Evolutionary conservation across 1,140 invertebrate species (phyloP).

Genomic region (Drosophila serrata): DNA sequence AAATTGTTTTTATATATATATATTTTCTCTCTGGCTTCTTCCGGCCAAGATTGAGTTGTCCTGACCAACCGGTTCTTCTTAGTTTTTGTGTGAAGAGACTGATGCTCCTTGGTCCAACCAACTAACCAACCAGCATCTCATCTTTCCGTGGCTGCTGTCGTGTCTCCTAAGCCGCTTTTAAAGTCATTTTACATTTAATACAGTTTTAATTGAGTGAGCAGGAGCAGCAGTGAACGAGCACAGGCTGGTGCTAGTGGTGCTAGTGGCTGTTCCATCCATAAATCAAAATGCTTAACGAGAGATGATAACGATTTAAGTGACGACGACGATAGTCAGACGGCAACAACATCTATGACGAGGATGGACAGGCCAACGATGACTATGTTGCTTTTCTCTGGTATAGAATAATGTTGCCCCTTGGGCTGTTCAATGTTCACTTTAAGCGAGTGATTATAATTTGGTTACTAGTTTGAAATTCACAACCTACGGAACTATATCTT

Average conservation of each 20-base stretch:
- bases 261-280: slow-evolving; percentile 46
- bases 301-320: slow-evolving; percentile 65
- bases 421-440: slow-evolving; percentile 31
- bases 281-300: slow-evolving; percentile 76
- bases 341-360: not conserved
- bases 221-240: slow-evolving; percentile 16
- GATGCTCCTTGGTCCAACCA: not conserved
- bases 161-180: slow-evolving; percentile 55
- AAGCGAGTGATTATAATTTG: slow-evolving; percentile 16
- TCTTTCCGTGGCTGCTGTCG: slow-evolving; percentile 21
- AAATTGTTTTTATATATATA: slow-evolving; percentile 65
- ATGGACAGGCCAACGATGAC: slow-evolving; percentile 34
- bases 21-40: slow-evolving; percentile 16
- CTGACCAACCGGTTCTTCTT: slow-evolving; percentile 49
- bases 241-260: slow-evolving; percentile 1
- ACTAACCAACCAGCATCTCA: slow-evolving; percentile 21
- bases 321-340: slow-evolving; percentile 39
- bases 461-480: slow-evolving; percentile 7
- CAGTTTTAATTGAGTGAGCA: slow-evolving; percentile 78
- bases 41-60: slow-evolving; percentile 69
- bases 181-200: slow-evolving; percentile 81
- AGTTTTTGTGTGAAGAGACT: not conserved
- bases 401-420: slow-evolving; percentile 40
- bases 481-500: slow-evolving; percentile 6
- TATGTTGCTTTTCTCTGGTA: slow-evolving; percentile 5